Base-by-base conservation (phyloP, 2,888 invertebrate genomes). In the Uropetala carovei region DNA sequence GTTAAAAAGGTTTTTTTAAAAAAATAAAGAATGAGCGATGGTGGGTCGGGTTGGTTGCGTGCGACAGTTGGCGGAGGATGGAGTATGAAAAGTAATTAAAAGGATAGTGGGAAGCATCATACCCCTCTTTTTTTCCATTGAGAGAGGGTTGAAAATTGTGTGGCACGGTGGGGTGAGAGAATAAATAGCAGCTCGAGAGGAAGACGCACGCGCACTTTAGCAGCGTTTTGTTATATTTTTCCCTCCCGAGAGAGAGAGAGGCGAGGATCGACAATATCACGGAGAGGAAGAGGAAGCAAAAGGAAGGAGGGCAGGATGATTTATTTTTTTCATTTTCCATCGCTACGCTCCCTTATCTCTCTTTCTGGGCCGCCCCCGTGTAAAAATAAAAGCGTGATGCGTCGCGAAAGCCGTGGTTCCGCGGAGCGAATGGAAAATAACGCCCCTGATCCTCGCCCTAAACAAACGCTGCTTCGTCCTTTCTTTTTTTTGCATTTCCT, bases 1-100 rank as follows among this genome's bases (percentile, higher is more conserved):
- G 43, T 43, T 43, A 43, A 43, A 43, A 22, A 22, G 13, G 27
- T 75, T 75, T 13, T 14, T 7, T 27, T 22, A 75, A 13, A 75
- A 75, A 0, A 27, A 22, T n/a, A n/a, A 68, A 22, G 75, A 75
- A 75, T 22, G 75, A 22, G 27, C 0, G 13, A 22, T 1, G 43
- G 43, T 43, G 43, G 43, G 43, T 43, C 5, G 1, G 43, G 43
- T 43, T 43, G 43, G 43, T 43, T 43, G 5, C 43, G 5, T 43
- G 43, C 43, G 43, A 43, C 43, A 43, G 43, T 43, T 10, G 75
- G 75, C n/a, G 75, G 9, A 27, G 11, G 75, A 75, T 9, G 10
- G 27, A 75, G 22, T 75, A 27, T 75, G 27, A 27, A 75, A 75
- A 75, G 75, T 27, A 75, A 75, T 75, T 75, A 75, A 75, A 75